Evolutionary conservation across 1,140 invertebrate genomes (phyloP), one percentile per base, ranked within the genome.

Genomic region (Drosophila repleta): DNA sequence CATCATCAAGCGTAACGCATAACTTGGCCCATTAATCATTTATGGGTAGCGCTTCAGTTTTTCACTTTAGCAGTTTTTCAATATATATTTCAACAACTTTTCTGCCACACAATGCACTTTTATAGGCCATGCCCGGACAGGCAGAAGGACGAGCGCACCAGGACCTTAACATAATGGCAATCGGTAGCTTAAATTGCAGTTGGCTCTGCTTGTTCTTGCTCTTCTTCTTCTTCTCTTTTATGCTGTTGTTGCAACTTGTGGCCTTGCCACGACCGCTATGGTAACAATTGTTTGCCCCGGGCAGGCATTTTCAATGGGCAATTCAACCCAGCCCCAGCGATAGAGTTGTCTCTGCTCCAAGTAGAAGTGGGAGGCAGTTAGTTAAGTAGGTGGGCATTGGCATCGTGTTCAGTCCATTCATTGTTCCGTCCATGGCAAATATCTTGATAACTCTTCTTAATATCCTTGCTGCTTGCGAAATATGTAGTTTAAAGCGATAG

Each of bases 11-110:
- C 39, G 61, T 57, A 70, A 61, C 45, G 43, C 71, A 88, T 52
- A 52, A 83, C 78, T 82, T 79, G 77, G 62, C 20, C 72, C 84
- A 88, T 88, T 88, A 88, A 88, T 88, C 83, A 88, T 88, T 88
- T 88, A 88, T 88, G 83, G 82, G 55, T 6, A 17, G 55, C 15
- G 71, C 74, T 58, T 77, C 72, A 75, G 77, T 77, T 85, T 62
- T 65, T 49, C 57, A 55, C 21, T 55, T 62, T 39, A 41, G 39
- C 49, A 37, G 32, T 71, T 53, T 61, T 68, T 62, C 70, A 69
- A 53, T 74, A 62, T 61, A 43, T 60, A 58, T 61, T 61, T 67
- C 53, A 62, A 61, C 70, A 85, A 85, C 82, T 88, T 82, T 53
- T 85, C 64, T 77, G 78, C 77, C 49, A 57, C 56, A 39, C 74